Conservation (phyloP, 2,888 invertebrate genomes). For the Nesidiocoris tenuis region DNA sequence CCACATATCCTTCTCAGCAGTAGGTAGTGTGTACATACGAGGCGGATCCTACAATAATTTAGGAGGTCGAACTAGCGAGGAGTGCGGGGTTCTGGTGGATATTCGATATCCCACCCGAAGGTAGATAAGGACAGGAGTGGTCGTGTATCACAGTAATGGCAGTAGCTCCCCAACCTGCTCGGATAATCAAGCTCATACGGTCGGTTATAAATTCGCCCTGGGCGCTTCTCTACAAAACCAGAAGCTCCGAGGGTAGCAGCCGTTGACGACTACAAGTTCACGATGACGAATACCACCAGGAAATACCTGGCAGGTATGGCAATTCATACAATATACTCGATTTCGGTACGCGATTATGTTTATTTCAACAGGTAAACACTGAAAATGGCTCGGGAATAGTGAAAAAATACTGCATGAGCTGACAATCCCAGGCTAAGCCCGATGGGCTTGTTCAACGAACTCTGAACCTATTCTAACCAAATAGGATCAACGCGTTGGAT, state of each 20-base stretch:
- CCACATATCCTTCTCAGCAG: neutral
- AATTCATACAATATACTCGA: too few relatives aligned
- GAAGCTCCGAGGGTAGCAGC: neutral
- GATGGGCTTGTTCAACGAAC: too few relatives aligned
- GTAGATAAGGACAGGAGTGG: conserved; percentile 10
- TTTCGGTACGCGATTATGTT: too few relatives aligned
- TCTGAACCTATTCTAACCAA: too few relatives aligned
- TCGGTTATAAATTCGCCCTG: conserved; percentile 10
- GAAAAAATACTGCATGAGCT: too few relatives aligned
- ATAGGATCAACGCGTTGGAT: too few relatives aligned
- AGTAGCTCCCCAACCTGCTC: neutral
- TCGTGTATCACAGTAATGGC: conserved; percentile 29
- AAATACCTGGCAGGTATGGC: too few relatives aligned
- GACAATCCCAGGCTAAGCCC: too few relatives aligned
- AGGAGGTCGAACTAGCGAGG: neutral
- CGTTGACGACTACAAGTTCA: neutral
- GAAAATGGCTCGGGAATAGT: too few relatives aligned
- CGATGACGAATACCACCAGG: too few relatives aligned
- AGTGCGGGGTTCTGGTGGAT: neutral
- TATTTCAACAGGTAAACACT: too few relatives aligned
- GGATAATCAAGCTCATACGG: conserved; percentile 27
- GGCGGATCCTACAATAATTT: neutral
- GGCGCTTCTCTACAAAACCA: neutral
- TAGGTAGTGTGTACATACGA: neutral
- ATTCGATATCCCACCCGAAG: conserved; percentile 17